Percentiles rank a stretch among this genome's conserved stretches.
Conservation (phyloP, 2,888 invertebrate genomes). For the Nephrotoma flavescens region DNA sequence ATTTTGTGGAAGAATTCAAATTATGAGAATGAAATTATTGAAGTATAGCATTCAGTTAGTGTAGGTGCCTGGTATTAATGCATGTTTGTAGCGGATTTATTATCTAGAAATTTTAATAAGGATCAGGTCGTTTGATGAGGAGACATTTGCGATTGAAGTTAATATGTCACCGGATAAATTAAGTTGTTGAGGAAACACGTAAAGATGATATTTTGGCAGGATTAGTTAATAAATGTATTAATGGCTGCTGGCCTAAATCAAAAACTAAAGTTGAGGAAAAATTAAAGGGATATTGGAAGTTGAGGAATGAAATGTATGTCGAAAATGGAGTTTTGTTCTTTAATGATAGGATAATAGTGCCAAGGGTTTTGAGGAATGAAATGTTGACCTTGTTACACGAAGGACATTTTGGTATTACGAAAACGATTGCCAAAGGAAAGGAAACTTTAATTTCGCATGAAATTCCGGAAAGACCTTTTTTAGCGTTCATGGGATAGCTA, state of each 20-base stretch:
- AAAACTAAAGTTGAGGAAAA: too few relatives aligned
- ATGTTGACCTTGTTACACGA: background rate
- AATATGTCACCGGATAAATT: too few relatives aligned
- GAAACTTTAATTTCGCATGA: background rate
- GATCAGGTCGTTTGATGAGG: too few relatives aligned
- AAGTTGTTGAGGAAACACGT: too few relatives aligned
- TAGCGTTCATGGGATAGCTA: too few relatives aligned
- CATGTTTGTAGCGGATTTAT: background rate
- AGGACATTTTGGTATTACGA: background rate
- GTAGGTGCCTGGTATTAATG: background rate
- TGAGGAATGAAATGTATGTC: too few relatives aligned
- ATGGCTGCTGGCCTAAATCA: too few relatives aligned
- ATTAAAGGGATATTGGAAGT: too few relatives aligned
- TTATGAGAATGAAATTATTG: background rate
- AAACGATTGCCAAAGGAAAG: background rate
- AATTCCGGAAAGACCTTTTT: background rate
- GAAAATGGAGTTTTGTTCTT: background rate
- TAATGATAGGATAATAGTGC: background rate
- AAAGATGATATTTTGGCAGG: too few relatives aligned
- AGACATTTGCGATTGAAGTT: too few relatives aligned
- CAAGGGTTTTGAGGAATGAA: background rate
- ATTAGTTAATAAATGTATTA: too few relatives aligned
- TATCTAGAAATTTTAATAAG: background rate
- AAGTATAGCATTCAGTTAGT: constrained; percentile 1
- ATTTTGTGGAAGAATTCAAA: too few relatives aligned